Evolutionary conservation across 2,888 invertebrate species (phyloP).

Genomic region (Auanema sp.): DNA sequence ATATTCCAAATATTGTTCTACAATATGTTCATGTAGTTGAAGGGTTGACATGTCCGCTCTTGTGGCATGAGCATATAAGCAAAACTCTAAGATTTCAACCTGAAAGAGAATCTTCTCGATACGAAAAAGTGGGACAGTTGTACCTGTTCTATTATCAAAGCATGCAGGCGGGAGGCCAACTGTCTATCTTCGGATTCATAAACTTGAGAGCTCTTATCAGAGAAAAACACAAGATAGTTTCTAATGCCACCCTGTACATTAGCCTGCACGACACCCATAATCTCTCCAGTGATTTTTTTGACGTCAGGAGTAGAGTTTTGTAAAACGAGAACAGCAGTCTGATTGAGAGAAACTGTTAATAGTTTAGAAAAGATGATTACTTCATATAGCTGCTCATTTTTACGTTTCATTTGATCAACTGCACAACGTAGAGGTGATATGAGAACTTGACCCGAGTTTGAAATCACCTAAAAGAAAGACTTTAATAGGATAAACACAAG

Average conservation of each 20-base stretch:
- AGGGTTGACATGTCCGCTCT: constrained; percentile 10
- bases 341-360: background rate
- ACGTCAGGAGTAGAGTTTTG: constrained; percentile 27
- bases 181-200: constrained; percentile 44
- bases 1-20: constrained; percentile 45
- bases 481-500: constrained; percentile 21
- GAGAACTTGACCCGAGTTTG: constrained; percentile 20
- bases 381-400: constrained; percentile 26
- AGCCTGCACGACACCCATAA: constrained; percentile 53
- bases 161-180: constrained; percentile 34
- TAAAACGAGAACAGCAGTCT: background rate
- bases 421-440: constrained; percentile 17
- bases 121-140: background rate
- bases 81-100: constrained; percentile 54
- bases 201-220: constrained; percentile 38
- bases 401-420: constrained; percentile 41
- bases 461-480: constrained; percentile 13
- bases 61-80: constrained; percentile 49
- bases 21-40: constrained; percentile 49
- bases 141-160: constrained; percentile 48
- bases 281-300: constrained; percentile 42
- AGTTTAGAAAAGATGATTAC: background rate
- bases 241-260: constrained; percentile 45
- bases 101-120: constrained; percentile 5
- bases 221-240: constrained; percentile 50